Evolutionary conservation across 2,113 vertebrate species (phyloP).

Genomic region (Zootoca vivipara): DNA sequence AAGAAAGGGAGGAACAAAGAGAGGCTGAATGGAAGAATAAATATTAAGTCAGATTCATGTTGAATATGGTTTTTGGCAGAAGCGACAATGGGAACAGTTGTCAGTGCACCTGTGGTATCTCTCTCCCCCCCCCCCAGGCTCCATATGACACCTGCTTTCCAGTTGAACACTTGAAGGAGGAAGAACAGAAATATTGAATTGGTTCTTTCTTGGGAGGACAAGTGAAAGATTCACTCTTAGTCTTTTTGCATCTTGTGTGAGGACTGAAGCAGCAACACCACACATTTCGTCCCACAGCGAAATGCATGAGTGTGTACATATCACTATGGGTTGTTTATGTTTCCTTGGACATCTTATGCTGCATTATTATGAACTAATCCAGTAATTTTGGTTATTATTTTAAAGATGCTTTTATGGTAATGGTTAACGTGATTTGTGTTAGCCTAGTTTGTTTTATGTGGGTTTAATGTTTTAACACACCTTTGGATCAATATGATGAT

Average conservation of each 20-base stretch:
- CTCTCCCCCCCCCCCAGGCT: not conserved
- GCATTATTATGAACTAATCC: no score
- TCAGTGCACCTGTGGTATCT: not conserved
- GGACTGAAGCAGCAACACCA: not conserved
- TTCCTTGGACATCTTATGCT: not conserved
- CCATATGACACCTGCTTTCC: not conserved
- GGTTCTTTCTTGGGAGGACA: not conserved
- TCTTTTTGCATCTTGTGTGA: not conserved
- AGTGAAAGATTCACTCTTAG: not conserved
- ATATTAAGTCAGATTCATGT: conserved; percentile 44
- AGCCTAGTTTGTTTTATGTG: no score
- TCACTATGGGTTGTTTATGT: not conserved
- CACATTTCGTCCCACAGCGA: not conserved
- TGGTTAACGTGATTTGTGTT: no score
- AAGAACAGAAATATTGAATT: not conserved
- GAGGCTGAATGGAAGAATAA: conserved; percentile 7
- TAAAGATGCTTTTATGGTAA: no score
- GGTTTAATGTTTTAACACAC: no score
- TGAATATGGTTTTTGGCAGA: conserved; percentile 21
- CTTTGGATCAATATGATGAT: no score
- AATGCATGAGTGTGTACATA: not conserved
- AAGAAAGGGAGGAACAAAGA: conserved; percentile 21
- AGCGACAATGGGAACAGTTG: not conserved
- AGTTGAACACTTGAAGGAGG: not conserved
- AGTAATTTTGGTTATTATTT: no score